phyloP scores from a whole-genome alignment of 2,113 vertebrate species.

The Girardinichthys multiradiatus region DNA sequence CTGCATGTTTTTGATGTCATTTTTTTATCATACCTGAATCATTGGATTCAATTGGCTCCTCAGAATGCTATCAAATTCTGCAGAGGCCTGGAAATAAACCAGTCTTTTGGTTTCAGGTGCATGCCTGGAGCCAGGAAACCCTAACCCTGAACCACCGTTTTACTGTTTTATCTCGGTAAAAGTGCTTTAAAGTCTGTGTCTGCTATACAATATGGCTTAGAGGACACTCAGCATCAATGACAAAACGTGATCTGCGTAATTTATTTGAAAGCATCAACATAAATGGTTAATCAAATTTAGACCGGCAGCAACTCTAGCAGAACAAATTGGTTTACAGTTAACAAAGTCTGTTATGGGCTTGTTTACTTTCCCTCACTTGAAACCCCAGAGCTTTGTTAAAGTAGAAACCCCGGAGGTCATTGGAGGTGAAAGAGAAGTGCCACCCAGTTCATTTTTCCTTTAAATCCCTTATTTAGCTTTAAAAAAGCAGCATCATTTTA shows the following conservation, averaged over 20 bases:
- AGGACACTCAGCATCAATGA: conserved; percentile 2
- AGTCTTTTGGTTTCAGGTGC: not conserved
- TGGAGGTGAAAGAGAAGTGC: conserved; percentile 37
- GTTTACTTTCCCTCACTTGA: conserved; percentile 1
- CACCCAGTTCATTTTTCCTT: conserved; percentile 33
- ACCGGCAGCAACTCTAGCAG: conserved; percentile 28
- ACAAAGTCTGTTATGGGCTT: not conserved
- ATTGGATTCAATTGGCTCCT: not conserved
- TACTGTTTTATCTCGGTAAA: not conserved
- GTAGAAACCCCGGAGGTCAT: conserved; percentile 33
- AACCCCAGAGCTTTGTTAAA: too few species aligned
- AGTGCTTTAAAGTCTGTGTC: not conserved
- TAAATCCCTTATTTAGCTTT: conserved; percentile 6
- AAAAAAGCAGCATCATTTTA: not conserved
- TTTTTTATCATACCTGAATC: not conserved
- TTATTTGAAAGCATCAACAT: conserved; percentile 14
- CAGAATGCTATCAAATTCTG: not conserved
- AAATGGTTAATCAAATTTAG: conserved; percentile 34
- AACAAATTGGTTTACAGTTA: conserved; percentile 52
- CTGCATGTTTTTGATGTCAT: not conserved
- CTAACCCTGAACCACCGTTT: not conserved
- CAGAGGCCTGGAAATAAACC: not conserved
- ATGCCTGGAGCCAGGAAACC: not conserved
- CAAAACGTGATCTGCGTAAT: conserved; percentile 25
- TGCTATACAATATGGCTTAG: conserved; percentile 6